Conservation (phyloP, 2,888 invertebrate species). For the Drosophila prostipennis region DNA sequence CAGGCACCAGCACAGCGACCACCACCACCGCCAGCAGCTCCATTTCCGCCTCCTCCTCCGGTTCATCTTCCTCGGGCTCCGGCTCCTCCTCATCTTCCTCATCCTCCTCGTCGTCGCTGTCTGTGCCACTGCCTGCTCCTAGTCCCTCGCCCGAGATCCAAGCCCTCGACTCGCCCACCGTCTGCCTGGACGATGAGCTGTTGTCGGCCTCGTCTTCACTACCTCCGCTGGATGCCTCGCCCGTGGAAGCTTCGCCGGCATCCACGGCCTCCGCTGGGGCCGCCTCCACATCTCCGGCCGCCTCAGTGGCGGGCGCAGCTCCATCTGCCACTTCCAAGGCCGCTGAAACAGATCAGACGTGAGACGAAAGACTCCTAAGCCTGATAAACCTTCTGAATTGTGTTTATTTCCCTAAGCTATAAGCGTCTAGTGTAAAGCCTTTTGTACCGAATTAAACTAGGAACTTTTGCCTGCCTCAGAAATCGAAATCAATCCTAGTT, state of each 20-base stretch:
- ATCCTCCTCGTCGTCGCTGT: conserved; percentile 17
- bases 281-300: conserved; percentile 7
- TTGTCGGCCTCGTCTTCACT: conserved; percentile 13
- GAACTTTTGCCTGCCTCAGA: background rate
- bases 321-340: conserved; percentile 14
- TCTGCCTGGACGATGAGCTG: conserved; percentile 29
- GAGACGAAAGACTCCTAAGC: conserved; percentile 24
- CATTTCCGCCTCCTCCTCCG: conserved; percentile 11
- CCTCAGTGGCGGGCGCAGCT: background rate
- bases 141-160: conserved; percentile 18
- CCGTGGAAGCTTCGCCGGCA: conserved; percentile 1
- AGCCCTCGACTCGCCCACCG: conserved; percentile 14
- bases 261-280: conserved; percentile 6
- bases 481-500: background rate
- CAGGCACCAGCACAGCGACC: conserved; percentile 16
- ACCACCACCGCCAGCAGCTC: conserved; percentile 18
- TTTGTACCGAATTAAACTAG: conserved; percentile 12
- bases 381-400: background rate
- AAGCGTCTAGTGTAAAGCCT: conserved; percentile 6
- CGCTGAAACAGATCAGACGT: conserved; percentile 18
- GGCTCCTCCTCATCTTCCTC: conserved; percentile 23
- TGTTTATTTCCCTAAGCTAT: conserved; percentile 16
- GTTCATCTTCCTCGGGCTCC: conserved; percentile 8
- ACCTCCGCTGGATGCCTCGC: conserved; percentile 19
- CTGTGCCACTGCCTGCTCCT: conserved; percentile 7